Evolutionary conservation across 1,140 invertebrate species (phyloP), one percentile per base, ranked within the genome.

Genomic region (Coptotermes formosanus): DNA sequence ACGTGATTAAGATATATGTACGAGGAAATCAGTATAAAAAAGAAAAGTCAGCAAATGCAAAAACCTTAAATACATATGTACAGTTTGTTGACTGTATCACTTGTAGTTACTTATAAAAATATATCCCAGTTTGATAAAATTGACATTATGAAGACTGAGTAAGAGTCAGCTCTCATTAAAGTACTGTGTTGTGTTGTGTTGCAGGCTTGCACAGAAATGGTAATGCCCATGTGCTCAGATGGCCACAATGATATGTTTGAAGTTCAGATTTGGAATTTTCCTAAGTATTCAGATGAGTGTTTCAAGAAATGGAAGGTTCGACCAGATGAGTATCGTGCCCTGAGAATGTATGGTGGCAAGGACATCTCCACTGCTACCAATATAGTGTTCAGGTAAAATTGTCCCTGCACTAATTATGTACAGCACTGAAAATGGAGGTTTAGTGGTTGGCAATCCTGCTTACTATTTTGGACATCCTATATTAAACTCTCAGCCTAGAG

Each of bases 191-290:
- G 12, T 45, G n/a, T 64, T 69, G 32, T 48, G 23, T 64, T 14
- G 30, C 91, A 98, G 94, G 92, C 95, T 16, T 99, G 98, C 90
- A 98, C 97, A 45, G 98, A 99, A 91, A 98, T 99, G 96, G 95
- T 98, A 82, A 98, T 98, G 95, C 97, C 97, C 0, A 95, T 97
- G 91, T 99, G 98, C 90, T 92, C 93, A 12, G 94, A 95, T 88
- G 96, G 96, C 25, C 89, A 92, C 21, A 92, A 94, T 45, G 97
- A 97, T 88, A 97, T 99, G 95, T 99, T 98, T 91, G 95, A 97
- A 89, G 92, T 93, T 6, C 87, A 89, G 0, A 86, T 92, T 0
- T 99, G 97, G 97, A 93, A 98, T 91, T 93, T 96, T 55, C 92
- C 93, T 16, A 88, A 91, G 38, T 96, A 92, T 88, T 90, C 94